Evolutionary conservation across 1,140 invertebrate species (phyloP).

Genomic region (Orius insidiosus): DNA sequence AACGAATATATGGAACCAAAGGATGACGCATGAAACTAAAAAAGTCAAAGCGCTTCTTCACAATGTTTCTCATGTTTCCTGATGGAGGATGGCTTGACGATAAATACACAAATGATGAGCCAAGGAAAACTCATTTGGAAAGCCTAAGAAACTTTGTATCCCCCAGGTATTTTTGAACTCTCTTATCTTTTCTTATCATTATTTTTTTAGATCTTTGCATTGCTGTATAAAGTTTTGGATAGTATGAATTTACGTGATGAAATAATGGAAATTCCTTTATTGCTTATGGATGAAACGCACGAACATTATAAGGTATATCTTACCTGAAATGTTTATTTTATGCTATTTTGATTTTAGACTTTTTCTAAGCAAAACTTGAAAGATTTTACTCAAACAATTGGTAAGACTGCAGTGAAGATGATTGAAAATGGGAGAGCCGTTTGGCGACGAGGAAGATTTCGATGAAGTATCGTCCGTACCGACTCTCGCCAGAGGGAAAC

Average conservation of each 20-base stretch:
- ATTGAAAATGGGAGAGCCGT: no score
- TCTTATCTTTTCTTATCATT: background rate
- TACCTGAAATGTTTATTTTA: no score
- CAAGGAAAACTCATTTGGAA: conserved; percentile 44
- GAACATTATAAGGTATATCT: conserved; percentile 22
- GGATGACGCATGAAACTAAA: conserved; percentile 42
- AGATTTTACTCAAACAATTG: no score
- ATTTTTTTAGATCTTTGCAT: conserved; percentile 38
- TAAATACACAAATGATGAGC: conserved; percentile 28
- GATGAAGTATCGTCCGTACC: no score
- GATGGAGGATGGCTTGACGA: conserved; percentile 80
- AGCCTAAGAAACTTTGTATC: conserved; percentile 60
- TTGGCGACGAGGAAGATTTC: no score
- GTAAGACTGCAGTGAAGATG: no score
- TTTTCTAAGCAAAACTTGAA: no score
- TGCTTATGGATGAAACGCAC: conserved; percentile 1
- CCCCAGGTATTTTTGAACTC: conserved; percentile 38
- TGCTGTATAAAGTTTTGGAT: conserved; percentile 63
- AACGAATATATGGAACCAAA: conserved; percentile 55
- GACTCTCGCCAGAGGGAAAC: no score
- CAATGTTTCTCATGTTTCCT: conserved; percentile 75
- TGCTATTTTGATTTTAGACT: no score
- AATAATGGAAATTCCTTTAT: conserved; percentile 33
- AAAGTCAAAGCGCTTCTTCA: conserved; percentile 40
- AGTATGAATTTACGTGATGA: conserved; percentile 55